Conservation (phyloP, 2,888 invertebrate species). For the Imbricaverruca yamaguchii region DNA sequence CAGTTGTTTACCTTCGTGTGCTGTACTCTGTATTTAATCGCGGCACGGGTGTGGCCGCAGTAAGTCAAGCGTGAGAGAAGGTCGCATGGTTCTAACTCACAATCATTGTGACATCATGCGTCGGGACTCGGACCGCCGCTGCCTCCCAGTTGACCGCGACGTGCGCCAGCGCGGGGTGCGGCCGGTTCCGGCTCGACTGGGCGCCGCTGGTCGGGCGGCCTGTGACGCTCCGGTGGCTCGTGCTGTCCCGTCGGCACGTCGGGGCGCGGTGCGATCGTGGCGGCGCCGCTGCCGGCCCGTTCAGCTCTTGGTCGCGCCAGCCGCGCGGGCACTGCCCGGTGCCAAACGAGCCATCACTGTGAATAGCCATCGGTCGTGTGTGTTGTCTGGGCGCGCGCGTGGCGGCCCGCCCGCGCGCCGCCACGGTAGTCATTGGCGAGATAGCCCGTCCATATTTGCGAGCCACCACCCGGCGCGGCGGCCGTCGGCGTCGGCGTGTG, state of each 20-base stretch:
- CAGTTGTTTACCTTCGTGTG: not conserved
- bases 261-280: not conserved
- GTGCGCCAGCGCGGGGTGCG: not conserved
- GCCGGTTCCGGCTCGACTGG: not conserved
- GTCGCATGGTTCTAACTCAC: too few relatives aligned
- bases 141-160: not conserved
- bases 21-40: not conserved
- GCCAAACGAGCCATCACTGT: slow-evolving; percentile 7
- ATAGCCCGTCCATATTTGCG: not conserved
- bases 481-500: too few relatives aligned
- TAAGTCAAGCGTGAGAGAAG: too few relatives aligned
- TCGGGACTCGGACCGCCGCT: not conserved
- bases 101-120: too few relatives aligned
- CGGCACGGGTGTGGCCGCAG: too few relatives aligned
- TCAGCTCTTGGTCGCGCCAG: not conserved
- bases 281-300: not conserved
- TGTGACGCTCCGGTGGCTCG: not conserved
- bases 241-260: not conserved
- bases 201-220: not conserved
- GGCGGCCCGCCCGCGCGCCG: not conserved
- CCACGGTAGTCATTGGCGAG: not conserved
- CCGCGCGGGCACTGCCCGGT: not conserved
- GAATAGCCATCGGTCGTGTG: not conserved
- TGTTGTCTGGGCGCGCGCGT: not conserved
- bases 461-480: too few relatives aligned